Conservation (phyloP, 2,797 vertebrate genomes). For the Poecilia wingei region DNA sequence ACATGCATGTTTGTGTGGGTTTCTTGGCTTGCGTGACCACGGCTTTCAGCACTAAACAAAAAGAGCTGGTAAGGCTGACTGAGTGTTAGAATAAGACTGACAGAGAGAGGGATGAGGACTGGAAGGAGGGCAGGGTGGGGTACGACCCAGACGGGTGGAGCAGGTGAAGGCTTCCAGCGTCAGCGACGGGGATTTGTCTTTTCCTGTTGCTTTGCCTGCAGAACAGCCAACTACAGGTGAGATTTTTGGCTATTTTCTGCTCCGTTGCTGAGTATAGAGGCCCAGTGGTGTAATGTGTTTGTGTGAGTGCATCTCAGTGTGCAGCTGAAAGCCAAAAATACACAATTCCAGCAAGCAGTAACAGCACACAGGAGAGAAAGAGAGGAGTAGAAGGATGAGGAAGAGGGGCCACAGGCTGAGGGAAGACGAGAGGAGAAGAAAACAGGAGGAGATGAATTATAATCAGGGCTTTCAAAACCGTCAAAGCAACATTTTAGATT, state of each 20-base stretch:
- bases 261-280: slow-evolving; percentile 6
- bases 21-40: slow-evolving; percentile 14
- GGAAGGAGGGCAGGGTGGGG: slow-evolving; percentile 30
- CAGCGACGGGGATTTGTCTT: slow-evolving; percentile 24
- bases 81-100: slow-evolving; percentile 12
- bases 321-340: slow-evolving; percentile 1
- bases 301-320: neutral
- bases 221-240: slow-evolving; percentile 28
- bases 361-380: neutral
- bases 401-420: slow-evolving; percentile 27
- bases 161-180: slow-evolving; percentile 39
- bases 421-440: slow-evolving; percentile 22
- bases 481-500: slow-evolving; percentile 36
- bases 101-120: slow-evolving; percentile 15
- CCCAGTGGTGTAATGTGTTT: slow-evolving; percentile 1
- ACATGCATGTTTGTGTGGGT: slow-evolving; percentile 4
- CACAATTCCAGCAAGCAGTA: neutral
- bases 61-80: slow-evolving; percentile 24
- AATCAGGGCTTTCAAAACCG: slow-evolving; percentile 40
- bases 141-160: slow-evolving; percentile 14
- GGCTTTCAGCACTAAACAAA: slow-evolving; percentile 8
- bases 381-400: slow-evolving; percentile 2
- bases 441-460: slow-evolving; percentile 43
- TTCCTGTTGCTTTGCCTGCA: slow-evolving; percentile 25
- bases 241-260: slow-evolving; percentile 34